Evolutionary conservation across 2,888 invertebrate genomes (phyloP).

Genomic region (Mythimna impura): DNA sequence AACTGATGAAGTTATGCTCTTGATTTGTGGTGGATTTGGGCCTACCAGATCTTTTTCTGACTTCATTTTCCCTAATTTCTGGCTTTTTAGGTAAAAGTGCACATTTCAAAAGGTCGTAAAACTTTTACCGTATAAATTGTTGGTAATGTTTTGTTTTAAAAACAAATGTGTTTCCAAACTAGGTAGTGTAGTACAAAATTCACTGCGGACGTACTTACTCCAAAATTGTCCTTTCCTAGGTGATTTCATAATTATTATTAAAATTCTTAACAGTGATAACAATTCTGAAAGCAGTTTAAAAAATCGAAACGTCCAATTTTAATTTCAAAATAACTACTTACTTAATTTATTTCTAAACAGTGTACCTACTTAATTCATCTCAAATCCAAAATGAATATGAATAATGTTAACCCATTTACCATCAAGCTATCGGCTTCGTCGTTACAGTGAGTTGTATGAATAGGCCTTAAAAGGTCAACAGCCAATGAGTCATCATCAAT

Average conservation of each 20-base stretch:
- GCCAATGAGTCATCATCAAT: constrained; percentile 76
- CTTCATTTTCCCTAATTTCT: not conserved
- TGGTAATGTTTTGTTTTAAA: too few relatives aligned
- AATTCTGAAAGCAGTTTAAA: not conserved
- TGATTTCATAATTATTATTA: not conserved
- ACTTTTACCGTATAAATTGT: too few relatives aligned
- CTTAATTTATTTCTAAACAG: not conserved
- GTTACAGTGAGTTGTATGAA: constrained; percentile 57
- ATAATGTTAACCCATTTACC: constrained; percentile 63
- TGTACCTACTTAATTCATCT: constrained; percentile 19
- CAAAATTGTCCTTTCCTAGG: not conserved
- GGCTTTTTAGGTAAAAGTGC: too few relatives aligned
- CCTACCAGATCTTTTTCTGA: not conserved
- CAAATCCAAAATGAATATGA: constrained; percentile 37
- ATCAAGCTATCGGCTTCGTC: constrained; percentile 49
- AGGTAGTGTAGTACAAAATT: not conserved
- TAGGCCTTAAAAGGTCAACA: constrained; percentile 76
- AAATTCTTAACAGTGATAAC: not conserved
- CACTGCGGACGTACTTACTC: not conserved
- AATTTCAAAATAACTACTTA: not conserved
- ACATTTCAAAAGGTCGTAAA: too few relatives aligned
- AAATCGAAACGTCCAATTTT: not conserved
- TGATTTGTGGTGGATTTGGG: too few relatives aligned
- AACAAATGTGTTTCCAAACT: too few relatives aligned
- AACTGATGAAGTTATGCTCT: not conserved